phyloP scores from a whole-genome alignment of 2,113 vertebrate species.

The Mobula hypostoma region DNA sequence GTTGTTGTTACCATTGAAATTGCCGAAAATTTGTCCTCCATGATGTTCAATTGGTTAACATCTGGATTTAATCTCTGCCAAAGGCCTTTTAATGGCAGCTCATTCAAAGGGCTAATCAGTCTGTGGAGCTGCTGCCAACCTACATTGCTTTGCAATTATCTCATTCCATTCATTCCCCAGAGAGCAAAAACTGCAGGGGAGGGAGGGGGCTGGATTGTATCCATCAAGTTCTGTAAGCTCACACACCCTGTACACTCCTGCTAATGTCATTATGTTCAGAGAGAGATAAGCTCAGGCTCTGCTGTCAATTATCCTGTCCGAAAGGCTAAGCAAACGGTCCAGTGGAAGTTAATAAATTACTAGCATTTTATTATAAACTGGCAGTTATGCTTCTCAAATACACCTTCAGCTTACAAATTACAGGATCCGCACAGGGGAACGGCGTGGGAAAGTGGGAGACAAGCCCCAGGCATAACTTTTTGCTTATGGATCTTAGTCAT shows the following conservation, averaged over 20 bases:
- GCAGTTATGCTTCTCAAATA: slow-evolving; percentile 20
- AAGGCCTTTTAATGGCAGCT: neutral
- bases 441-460: neutral
- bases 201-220: slow-evolving; percentile 4
- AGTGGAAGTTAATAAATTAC: slow-evolving; percentile 33
- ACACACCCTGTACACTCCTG: slow-evolving; percentile 17
- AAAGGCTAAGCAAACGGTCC: slow-evolving; percentile 6
- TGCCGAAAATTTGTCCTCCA: neutral
- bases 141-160: neutral
- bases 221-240: neutral
- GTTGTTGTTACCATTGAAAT: neutral
- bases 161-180: neutral
- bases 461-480: neutral
- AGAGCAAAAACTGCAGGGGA: neutral
- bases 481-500: neutral
- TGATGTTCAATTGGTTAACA: neutral
- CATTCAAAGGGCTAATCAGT: slow-evolving; percentile 2
- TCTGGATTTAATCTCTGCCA: neutral
- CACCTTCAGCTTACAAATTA: slow-evolving; percentile 22
- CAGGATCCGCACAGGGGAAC: neutral
- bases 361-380: slow-evolving; percentile 27
- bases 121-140: neutral
- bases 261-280: slow-evolving; percentile 2
- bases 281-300: slow-evolving; percentile 29
- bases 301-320: neutral